Evolutionary conservation across 2,888 invertebrate genomes (phyloP).

Genomic region (Tipula vernalis): DNA sequence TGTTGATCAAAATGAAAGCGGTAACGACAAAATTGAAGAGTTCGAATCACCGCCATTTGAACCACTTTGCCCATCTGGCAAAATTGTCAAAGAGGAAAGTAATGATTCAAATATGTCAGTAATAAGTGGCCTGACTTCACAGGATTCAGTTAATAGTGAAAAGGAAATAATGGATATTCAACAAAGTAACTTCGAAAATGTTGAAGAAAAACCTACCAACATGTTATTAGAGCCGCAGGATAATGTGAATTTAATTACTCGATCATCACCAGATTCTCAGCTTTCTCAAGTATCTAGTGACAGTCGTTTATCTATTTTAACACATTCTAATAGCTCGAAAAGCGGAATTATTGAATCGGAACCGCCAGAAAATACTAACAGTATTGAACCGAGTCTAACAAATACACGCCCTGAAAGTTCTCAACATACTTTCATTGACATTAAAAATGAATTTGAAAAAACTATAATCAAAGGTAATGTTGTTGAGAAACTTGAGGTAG

Average conservation of each 20-base stretch:
- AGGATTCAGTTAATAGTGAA: conserved; percentile 24
- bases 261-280: conserved; percentile 45
- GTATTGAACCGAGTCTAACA: not conserved
- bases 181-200: conserved; percentile 19
- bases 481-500: not conserved
- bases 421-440: not conserved
- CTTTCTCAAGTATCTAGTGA: conserved; percentile 49
- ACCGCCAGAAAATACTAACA: not conserved
- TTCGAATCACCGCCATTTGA: conserved; percentile 56
- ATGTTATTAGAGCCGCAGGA: conserved; percentile 24
- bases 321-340: conserved; percentile 22
- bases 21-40: conserved; percentile 41
- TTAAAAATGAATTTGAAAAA: not conserved
- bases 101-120: conserved; percentile 46
- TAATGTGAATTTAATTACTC: conserved; percentile 30
- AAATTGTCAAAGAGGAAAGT: conserved; percentile 38
- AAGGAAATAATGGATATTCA: conserved; percentile 11
- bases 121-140: conserved; percentile 34
- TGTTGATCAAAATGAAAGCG: conserved; percentile 23
- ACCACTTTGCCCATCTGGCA: conserved; percentile 34
- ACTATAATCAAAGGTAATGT: not conserved
- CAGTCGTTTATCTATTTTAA: conserved; percentile 41
- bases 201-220: conserved; percentile 32
- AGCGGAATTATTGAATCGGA: not conserved
- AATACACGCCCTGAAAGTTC: conserved; percentile 26